Evolutionary conservation across 2,797 vertebrate genomes (phyloP), one percentile per base, ranked within the genome.

Genomic region (Enteromius thamalakanensis): DNA sequence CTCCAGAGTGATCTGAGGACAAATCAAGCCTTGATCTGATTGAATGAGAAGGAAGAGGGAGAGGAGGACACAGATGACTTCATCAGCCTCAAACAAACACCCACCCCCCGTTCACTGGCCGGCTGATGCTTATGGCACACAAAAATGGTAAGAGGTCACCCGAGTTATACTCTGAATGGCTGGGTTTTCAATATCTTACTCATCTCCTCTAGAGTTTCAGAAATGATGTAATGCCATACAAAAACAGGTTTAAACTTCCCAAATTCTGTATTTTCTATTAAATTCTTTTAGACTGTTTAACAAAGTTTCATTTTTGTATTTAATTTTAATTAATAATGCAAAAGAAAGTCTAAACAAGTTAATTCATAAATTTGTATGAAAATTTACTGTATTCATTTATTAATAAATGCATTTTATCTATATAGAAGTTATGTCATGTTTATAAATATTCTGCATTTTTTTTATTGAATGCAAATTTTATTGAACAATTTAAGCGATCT

Each of bases 1-100:
- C 3, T 0, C 14, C 19, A 37, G 51, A 79, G 29, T 23, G 62
- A 68, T 67, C 45, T 12, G 62, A 79, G 77, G 77, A 79, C 62
- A 67, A 79, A 37, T 79, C 62, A 34, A 79, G 45, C 77, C 49
- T 64, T 79, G 62, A 79, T 79, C 62, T 51, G 62, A 68, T 80
- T 70, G 40, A 40, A 70, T 42, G 23, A 80, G 67, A 17, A 42
- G 23, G 51, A 69, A 65, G 58, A 34, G 37, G 17, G 29, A 40
- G 32, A 47, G 12, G 60, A 65, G 42, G 60, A 67, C 55, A 62
- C 60, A 26, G 75, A 77, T 62, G 55, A 62, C 75, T 77, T 45
- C 15, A 77, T 77, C 55, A 77, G 55, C 55, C 3, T 29, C 19
- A 45, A 62, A 45, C n/a, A 45, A 62, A 29, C 23, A 5, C 75